Base-by-base conservation (phyloP, 2,888 invertebrate species). In the Trichogramma dendrolimi region DNA sequence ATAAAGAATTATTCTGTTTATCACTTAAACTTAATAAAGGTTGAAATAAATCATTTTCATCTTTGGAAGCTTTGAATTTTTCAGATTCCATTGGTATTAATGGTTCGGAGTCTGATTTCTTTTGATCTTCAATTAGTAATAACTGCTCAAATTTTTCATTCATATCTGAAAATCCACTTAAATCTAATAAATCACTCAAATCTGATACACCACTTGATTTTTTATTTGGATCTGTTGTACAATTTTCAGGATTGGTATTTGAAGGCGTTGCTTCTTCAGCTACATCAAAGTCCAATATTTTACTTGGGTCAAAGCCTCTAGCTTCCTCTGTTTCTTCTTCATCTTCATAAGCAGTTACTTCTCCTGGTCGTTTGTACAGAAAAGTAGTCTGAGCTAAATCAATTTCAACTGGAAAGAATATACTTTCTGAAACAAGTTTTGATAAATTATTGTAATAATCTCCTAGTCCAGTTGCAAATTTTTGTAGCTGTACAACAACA, bases 331-430 rank as follows among this genome's bases (percentile, higher is more conserved):
- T 57, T 27, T 64, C 65, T 3, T 75, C 75, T 10, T 73, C 73
- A 1, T 71, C 72, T n/a, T 76, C 73, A 14, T 67, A 60, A 10
- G 72, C 63, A 6, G 68, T 63, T 52, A 75, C 73, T 5, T 74
- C 67, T 5, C 74, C 75, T 0, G 86, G 85, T 3, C 86, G 87
- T 78, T 92, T 91, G 73, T 94, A 96, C 70, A 94, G 93, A 79
- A 97, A 96, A 38, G 95, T 95, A 60, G 90, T 92, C 70, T 92
- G 89, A 1, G 93, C 90, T 6, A 98, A 83, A 79, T 97, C 97
- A 11, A 97, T 93, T 82, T 98, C 97, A 0, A 98, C 95, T 0
- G 97, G 97, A 79, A 98, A 98, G 2, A 97, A 82, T 0, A 86
- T 82, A 90, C 87, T 8, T 89, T 89, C 54, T 11, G 89, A 87